Evolutionary conservation across 2,888 invertebrate genomes (phyloP).

Genomic region (Thereva unica): DNA sequence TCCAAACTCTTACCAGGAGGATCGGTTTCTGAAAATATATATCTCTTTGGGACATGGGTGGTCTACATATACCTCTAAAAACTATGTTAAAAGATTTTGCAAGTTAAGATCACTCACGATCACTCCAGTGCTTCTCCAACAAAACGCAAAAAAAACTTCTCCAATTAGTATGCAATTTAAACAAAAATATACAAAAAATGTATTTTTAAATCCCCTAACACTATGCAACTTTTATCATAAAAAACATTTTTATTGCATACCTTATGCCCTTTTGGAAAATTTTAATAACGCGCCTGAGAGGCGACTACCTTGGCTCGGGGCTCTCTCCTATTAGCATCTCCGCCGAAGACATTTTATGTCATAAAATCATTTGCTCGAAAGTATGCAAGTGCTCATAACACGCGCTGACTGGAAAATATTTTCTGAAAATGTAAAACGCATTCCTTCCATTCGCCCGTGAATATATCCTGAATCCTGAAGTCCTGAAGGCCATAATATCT

Average conservation of each 20-base stretch:
- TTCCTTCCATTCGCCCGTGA: constrained; percentile 1
- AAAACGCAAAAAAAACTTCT: too few relatives aligned
- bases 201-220: too few relatives aligned
- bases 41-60: too few relatives aligned
- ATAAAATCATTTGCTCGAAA: constrained; percentile 26
- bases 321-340: too few relatives aligned
- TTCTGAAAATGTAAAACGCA: constrained; percentile 27
- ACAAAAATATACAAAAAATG: too few relatives aligned
- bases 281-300: constrained; percentile 5
- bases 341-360: neutral
- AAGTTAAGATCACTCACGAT: too few relatives aligned
- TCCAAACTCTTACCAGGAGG: too few relatives aligned
- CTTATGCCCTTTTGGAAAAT: constrained; percentile 6
- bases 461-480: neutral
- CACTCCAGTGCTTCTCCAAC: too few relatives aligned
- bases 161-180: too few relatives aligned
- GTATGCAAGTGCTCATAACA: constrained; percentile 26
- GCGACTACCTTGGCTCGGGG: neutral
- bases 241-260: constrained; percentile 20
- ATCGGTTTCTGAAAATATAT: too few relatives aligned
- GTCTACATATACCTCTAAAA: too few relatives aligned
- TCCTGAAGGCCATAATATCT: constrained; percentile 7
- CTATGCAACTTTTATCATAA: neutral
- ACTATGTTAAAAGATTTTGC: too few relatives aligned
- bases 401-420: constrained; percentile 25